Evolutionary conservation across 2,113 vertebrate genomes (phyloP).

Genomic region (Aphelocoma coerulescens): DNA sequence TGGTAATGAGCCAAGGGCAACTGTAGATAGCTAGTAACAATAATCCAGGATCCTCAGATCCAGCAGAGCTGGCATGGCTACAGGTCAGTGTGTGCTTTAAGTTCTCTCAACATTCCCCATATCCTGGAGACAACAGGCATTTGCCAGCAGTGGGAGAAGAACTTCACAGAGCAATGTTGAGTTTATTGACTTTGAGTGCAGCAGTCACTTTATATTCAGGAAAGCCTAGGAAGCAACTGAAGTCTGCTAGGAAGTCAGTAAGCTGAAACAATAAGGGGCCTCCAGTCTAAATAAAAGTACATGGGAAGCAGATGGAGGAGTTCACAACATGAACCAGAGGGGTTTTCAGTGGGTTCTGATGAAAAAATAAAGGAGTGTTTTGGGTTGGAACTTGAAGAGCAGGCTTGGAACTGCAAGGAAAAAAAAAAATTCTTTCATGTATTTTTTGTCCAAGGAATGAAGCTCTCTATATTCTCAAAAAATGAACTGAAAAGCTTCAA

Average conservation of each 20-base stretch:
- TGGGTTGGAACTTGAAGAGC: neutral
- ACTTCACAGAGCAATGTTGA: neutral
- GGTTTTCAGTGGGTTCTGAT: neutral
- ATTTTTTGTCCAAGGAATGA: neutral
- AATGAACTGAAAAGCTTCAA: neutral
- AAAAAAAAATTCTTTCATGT: neutral
- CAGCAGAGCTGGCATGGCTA: neutral
- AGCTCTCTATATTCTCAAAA: neutral
- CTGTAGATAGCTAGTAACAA: neutral
- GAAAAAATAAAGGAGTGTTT: neutral
- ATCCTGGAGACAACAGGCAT: neutral
- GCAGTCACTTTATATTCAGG: neutral
- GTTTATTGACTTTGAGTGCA: neutral
- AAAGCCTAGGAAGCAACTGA: neutral
- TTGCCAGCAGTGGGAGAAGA: neutral
- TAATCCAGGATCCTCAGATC: neutral
- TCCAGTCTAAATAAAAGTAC: neutral
- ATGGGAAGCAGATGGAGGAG: fast-evolving
- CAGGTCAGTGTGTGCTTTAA: neutral
- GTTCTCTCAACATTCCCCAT: neutral
- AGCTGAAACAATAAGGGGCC: neutral
- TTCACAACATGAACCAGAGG: neutral
- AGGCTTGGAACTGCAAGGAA: neutral
- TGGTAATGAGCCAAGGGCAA: neutral
- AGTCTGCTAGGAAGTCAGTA: neutral